These are phyloP conservation scores for Micrasema longulum DNA, from an alignment of 1,140 invertebrate genomes.

Conservation along the genomic window DNA sequence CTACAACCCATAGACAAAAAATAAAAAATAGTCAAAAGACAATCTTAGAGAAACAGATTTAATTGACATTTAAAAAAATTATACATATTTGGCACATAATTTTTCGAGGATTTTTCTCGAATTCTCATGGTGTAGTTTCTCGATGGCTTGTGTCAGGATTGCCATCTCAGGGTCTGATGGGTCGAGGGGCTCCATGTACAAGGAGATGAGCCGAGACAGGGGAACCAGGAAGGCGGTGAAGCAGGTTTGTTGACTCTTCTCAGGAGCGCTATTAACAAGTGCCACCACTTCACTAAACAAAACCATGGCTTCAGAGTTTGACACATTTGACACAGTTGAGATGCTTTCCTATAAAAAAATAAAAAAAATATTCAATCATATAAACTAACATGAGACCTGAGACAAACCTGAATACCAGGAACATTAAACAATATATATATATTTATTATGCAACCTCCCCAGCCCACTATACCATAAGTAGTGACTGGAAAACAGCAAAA, in stretches of 20 bases:
- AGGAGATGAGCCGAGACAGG: constrained; percentile 7
- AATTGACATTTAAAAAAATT: no score
- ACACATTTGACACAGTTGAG: constrained; percentile 4
- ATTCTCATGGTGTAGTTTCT: constrained; percentile 11
- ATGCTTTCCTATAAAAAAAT: constrained; percentile 29
- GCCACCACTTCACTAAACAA: constrained; percentile 16
- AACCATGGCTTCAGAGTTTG: background rate
- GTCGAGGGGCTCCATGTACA: background rate
- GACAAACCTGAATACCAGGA: no score
- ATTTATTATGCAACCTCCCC: no score
- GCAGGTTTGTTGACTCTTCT: constrained; percentile 5
- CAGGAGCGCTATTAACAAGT: constrained; percentile 22
- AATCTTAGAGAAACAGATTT: no score
- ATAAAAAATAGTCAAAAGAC: no score
- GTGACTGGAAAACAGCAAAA: no score
- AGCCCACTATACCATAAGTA: no score
- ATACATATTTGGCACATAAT: no score
- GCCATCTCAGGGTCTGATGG: background rate
- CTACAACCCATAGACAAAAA: no score
- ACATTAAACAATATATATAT: no score
- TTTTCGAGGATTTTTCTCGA: background rate
- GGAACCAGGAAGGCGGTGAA: constrained; percentile 35
- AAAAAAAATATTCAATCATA: background rate
- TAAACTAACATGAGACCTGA: no score
- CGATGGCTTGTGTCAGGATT: constrained; percentile 4